These are phyloP conservation scores for Timema cristinae DNA, from an alignment of 2,888 invertebrate species.

Conservation along the genomic window DNA sequence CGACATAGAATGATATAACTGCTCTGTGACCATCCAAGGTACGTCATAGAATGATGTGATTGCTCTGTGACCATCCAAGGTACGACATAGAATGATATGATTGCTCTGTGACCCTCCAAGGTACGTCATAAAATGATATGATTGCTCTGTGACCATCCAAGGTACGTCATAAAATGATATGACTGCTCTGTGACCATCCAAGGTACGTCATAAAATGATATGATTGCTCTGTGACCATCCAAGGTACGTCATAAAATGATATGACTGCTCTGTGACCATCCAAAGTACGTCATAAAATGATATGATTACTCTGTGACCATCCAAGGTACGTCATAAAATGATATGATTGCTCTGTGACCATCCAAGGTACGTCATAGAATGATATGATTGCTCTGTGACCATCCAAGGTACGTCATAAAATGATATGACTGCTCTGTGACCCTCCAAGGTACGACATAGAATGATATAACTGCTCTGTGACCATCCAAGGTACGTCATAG, in stretches of 20 bases:
- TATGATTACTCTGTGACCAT: background rate
- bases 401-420: conserved; percentile 23
- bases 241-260: conserved; percentile 26
- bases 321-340: conserved; percentile 25
- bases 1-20: conserved; percentile 7
- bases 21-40: conserved; percentile 13
- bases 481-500: conserved; percentile 22
- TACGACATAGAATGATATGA: conserved; percentile 19
- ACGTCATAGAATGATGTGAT: conserved; percentile 13
- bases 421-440: no score
- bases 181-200: background rate
- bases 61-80: conserved; percentile 5
- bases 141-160: background rate
- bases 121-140: conserved; percentile 20
- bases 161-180: conserved; percentile 23
- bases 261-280: background rate
- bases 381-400: no score
- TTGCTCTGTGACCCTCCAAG: background rate
- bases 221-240: background rate
- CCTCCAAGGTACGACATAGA: conserved; percentile 22
- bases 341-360: background rate
- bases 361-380: conserved; percentile 24
- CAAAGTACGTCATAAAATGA: conserved; percentile 25
- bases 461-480: no score
- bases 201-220: conserved; percentile 25